Percentiles rank a stretch among this genome's conserved stretches.
Conservation (phyloP, 2,888 invertebrate species). For the Synanthedon andrenaeformis region DNA sequence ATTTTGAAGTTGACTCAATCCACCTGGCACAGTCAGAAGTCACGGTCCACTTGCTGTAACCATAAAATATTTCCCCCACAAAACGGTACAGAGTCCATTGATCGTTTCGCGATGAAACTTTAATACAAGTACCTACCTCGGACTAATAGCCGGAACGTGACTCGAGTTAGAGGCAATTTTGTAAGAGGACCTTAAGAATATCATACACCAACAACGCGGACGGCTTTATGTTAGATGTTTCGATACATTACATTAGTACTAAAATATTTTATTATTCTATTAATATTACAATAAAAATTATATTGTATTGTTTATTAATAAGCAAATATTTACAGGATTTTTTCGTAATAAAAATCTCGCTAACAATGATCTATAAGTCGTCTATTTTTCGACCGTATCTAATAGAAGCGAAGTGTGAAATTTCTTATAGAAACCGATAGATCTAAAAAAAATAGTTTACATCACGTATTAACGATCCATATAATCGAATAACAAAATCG, state of each 20-base stretch:
- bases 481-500: too few relatives aligned
- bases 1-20: slow-evolving; percentile 9
- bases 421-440: too few relatives aligned
- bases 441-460: too few relatives aligned
- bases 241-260: neutral
- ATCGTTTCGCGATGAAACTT: slow-evolving; percentile 61
- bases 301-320: too few relatives aligned
- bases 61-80: slow-evolving; percentile 49
- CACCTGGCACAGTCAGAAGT: slow-evolving; percentile 16
- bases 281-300: too few relatives aligned
- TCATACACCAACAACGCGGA: slow-evolving; percentile 56
- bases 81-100: slow-evolving; percentile 45
- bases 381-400: too few relatives aligned
- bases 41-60: slow-evolving; percentile 24
- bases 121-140: slow-evolving; percentile 54
- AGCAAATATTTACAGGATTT: too few relatives aligned
- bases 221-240: slow-evolving; percentile 20
- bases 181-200: slow-evolving; percentile 49
- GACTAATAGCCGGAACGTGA: slow-evolving; percentile 64
- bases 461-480: too few relatives aligned
- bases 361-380: too few relatives aligned
- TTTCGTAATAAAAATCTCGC: too few relatives aligned
- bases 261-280: too few relatives aligned
- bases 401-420: too few relatives aligned
- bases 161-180: slow-evolving; percentile 52